These are phyloP conservation scores for Invenusta paracnida DNA, from an alignment of 2,888 invertebrate species.

Conservation along the genomic window DNA sequence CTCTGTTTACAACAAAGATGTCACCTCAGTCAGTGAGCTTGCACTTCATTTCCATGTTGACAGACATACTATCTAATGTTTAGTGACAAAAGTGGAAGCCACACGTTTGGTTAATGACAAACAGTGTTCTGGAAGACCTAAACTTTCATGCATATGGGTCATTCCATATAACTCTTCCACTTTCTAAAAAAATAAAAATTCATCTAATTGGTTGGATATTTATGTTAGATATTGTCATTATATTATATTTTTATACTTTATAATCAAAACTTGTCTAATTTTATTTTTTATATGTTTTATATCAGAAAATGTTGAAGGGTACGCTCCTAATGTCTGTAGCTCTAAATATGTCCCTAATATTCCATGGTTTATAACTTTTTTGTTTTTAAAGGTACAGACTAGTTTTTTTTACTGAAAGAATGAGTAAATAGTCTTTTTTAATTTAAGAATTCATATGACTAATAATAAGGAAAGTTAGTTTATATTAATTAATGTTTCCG, in stretches of 20 bases:
- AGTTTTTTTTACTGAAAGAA: conserved; percentile 2
- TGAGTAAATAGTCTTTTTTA: conserved; percentile 21
- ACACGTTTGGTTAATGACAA: too few relatives aligned
- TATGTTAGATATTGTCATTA: conserved; percentile 29
- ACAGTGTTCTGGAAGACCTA: too few relatives aligned
- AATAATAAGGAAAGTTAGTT: background rate
- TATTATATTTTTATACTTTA: conserved; percentile 23
- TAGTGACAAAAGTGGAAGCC: too few relatives aligned
- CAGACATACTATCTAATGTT: too few relatives aligned
- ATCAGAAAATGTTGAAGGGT: background rate
- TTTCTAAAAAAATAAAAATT: conserved; percentile 17
- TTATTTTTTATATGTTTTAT: conserved; percentile 9
- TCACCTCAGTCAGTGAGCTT: too few relatives aligned
- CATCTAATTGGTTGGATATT: background rate
- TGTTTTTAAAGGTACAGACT: conserved; percentile 18
- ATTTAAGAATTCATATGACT: conserved; percentile 2
- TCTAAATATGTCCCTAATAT: background rate
- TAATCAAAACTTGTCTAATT: conserved; percentile 11
- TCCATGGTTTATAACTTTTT: background rate
- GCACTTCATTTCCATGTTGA: too few relatives aligned
- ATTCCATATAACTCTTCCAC: conserved; percentile 17
- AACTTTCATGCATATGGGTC: too few relatives aligned
- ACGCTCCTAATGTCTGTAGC: background rate
- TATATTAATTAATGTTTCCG: background rate
- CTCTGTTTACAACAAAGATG: too few relatives aligned